Evolutionary conservation across 2,113 vertebrate species (phyloP).

Genomic region (Etia nguti): DNA sequence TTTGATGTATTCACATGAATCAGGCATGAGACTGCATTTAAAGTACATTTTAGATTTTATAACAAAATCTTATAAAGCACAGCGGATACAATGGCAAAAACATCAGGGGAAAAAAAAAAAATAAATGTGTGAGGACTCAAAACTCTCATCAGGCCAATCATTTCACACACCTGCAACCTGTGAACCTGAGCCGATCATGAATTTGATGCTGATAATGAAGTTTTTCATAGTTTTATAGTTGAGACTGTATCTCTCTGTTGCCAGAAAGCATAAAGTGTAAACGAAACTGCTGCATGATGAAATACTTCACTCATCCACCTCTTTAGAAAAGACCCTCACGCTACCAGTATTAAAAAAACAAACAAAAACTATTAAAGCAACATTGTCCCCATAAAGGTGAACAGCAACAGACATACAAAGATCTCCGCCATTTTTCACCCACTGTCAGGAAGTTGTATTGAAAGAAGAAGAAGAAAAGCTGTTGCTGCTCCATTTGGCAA

Average conservation of each 20-base stretch:
- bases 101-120: not conserved
- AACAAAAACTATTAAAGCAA: not conserved
- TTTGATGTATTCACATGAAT: not conserved
- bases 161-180: not conserved
- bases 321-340: not conserved
- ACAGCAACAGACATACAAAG: not conserved
- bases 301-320: not conserved
- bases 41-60: not conserved
- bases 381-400: not conserved
- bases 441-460: not conserved
- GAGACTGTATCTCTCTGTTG: not conserved
- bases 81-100: not conserved
- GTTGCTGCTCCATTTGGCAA: not conserved
- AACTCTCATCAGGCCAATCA: not conserved
- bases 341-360: too few relatives aligned
- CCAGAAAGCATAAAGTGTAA: slow-evolving; percentile 1
- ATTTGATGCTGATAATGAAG: not conserved
- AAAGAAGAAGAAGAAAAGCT: not conserved
- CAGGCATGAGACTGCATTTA: not conserved
- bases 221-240: not conserved
- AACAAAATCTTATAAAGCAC: not conserved
- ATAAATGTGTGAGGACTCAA: not conserved
- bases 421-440: not conserved
- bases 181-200: not conserved
- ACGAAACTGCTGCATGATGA: not conserved